Percentiles rank a stretch among this genome's conserved stretches.
These are phyloP conservation scores for Circaetus gallicus DNA, from an alignment of 2,113 vertebrate species.

Conservation along the genomic window DNA sequence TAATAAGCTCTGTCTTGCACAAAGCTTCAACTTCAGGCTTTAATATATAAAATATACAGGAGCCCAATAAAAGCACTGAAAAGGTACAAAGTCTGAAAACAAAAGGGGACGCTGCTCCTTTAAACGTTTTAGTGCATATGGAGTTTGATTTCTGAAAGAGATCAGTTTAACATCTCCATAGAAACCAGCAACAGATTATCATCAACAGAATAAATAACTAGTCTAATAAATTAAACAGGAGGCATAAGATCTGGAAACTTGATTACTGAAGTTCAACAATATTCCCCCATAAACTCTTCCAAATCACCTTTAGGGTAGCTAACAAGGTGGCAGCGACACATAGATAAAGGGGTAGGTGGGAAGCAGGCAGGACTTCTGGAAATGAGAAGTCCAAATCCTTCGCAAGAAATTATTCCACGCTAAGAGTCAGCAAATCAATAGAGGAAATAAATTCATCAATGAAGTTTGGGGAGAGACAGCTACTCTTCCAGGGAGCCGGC, in stretches of 20 bases:
- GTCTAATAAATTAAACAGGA: slow-evolving; percentile 90
- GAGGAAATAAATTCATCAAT: slow-evolving; percentile 3
- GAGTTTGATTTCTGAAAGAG: slow-evolving; percentile 89
- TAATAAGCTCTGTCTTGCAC: slow-evolving; percentile 76
- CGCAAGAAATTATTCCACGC: neutral
- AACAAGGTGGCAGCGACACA: slow-evolving; percentile 19
- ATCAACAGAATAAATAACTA: slow-evolving; percentile 90
- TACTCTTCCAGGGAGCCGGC: neutral
- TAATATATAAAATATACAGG: slow-evolving; percentile 69
- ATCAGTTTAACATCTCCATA: slow-evolving; percentile 91
- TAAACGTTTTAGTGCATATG: slow-evolving; percentile 83
- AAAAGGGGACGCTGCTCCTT: slow-evolving; percentile 74
- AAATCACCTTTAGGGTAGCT: slow-evolving; percentile 56
- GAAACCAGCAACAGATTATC: slow-evolving; percentile 91
- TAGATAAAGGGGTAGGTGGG: neutral
- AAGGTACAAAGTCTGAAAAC: slow-evolving; percentile 74
- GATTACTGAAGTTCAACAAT: slow-evolving; percentile 83
- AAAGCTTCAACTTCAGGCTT: slow-evolving; percentile 68
- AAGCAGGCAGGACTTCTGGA: neutral
- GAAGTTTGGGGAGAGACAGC: slow-evolving; percentile 2
- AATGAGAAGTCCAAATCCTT: neutral
- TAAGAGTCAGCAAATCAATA: slow-evolving; percentile 24
- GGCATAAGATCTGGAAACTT: slow-evolving; percentile 86
- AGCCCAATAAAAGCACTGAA: slow-evolving; percentile 58
- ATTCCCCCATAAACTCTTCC: slow-evolving; percentile 76